Evolutionary conservation across 2,888 invertebrate species (phyloP).

Genomic region (Xestia rhomboidea): DNA sequence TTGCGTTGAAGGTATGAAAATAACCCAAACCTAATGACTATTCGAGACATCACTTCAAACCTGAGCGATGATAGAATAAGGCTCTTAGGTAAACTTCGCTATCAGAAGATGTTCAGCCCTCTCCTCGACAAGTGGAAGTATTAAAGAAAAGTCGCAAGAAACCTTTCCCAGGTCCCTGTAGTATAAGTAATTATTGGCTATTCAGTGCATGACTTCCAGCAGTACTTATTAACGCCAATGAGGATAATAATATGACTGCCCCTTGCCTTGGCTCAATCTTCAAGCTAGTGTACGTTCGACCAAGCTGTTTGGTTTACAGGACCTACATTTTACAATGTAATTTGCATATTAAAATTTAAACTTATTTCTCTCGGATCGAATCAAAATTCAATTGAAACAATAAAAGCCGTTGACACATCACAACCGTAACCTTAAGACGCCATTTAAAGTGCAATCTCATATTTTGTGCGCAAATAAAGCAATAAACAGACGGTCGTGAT

Average conservation of each 20-base stretch:
- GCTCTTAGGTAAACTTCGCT: neutral
- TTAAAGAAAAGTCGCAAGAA: neutral
- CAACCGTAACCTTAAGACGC: conserved; percentile 28
- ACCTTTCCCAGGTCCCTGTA: neutral
- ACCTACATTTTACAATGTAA: too few species aligned
- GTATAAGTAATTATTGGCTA: neutral
- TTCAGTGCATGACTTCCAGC: neutral
- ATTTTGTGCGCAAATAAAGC: conserved; percentile 62
- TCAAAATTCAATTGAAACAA: conserved; percentile 17
- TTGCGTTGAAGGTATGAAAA: neutral
- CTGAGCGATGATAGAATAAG: neutral
- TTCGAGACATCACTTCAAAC: neutral
- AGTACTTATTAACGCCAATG: neutral
- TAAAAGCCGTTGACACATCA: conserved; percentile 37
- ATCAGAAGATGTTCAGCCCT: neutral
- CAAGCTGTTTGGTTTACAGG: too few species aligned
- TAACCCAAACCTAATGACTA: neutral
- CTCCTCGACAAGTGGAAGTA: neutral
- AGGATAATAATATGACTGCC: neutral
- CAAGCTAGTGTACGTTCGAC: too few species aligned
- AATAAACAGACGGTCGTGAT: conserved; percentile 59
- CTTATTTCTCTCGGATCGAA: neutral
- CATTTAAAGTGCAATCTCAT: conserved; percentile 38
- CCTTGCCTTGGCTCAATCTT: neutral
- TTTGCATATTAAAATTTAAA: too few species aligned